phyloP scores from a whole-genome alignment of 2,888 invertebrate genomes.

The Ormyrus labotus region DNA sequence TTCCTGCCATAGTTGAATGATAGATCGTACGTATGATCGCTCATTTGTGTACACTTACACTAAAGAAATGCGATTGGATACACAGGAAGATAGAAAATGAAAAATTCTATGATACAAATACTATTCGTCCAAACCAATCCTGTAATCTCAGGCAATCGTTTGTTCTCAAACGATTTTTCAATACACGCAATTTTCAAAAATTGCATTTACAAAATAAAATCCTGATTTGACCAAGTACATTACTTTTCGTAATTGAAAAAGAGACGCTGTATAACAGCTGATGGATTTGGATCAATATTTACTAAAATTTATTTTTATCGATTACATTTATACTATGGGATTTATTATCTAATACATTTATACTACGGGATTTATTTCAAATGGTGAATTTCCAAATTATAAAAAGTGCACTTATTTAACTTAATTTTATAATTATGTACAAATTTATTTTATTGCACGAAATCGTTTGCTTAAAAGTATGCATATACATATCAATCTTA shows the following conservation, averaged over 20 bases:
- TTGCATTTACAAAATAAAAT: not conserved
- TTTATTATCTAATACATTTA: not conserved
- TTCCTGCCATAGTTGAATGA: conserved; percentile 24
- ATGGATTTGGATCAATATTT: conserved; percentile 12
- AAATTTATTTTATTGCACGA: not conserved
- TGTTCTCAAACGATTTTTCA: not conserved
- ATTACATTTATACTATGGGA: not conserved
- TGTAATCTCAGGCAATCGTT: conserved; percentile 11
- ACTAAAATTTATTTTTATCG: no score
- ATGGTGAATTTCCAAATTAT: conserved; percentile 2
- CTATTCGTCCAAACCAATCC: conserved; percentile 39
- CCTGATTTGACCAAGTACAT: not conserved
- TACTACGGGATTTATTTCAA: not conserved
- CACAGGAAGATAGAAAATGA: not conserved
- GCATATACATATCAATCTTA: not conserved
- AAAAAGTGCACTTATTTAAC: no score
- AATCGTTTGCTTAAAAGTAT: not conserved
- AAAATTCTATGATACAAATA: not conserved
- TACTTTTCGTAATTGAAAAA: not conserved
- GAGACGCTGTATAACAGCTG: conserved; percentile 1
- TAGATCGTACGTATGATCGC: not conserved
- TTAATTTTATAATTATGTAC: no score
- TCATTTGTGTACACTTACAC: not conserved
- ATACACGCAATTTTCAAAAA: not conserved
- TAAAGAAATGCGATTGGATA: conserved; percentile 14